Evolutionary conservation across 1,140 invertebrate genomes (phyloP).

Genomic region (Drosophila asahinai): DNA sequence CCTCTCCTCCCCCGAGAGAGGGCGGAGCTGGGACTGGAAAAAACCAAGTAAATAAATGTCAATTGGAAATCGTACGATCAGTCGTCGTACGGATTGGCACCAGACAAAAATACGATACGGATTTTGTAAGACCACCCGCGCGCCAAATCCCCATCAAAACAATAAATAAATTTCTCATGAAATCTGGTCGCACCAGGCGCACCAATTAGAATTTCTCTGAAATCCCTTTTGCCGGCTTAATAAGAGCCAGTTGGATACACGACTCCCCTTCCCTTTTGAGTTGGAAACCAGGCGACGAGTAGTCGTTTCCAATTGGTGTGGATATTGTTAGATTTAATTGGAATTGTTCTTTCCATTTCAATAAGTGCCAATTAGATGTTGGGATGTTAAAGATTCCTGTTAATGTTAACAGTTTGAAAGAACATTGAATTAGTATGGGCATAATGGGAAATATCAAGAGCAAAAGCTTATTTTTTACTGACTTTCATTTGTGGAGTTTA

Average conservation of each 20-base stretch:
- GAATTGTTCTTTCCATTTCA: neutral
- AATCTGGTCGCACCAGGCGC: neutral
- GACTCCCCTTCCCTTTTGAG: neutral
- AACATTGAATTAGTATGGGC: neutral
- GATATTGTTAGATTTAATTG: neutral
- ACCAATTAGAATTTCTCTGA: neutral
- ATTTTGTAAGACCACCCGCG: neutral
- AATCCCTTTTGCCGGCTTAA: neutral
- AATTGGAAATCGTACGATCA: constrained; percentile 17
- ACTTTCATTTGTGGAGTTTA: too few relatives aligned
- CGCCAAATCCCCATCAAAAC: neutral
- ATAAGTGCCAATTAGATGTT: neutral
- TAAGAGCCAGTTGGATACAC: neutral
- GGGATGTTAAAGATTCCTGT: neutral
- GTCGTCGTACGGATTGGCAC: neutral
- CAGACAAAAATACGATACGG: constrained; percentile 3
- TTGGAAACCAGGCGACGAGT: neutral
- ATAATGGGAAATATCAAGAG: neutral
- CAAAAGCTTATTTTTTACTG: too few relatives aligned
- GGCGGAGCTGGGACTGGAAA: constrained; percentile 2
- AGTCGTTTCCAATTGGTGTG: neutral
- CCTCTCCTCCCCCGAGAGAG: neutral
- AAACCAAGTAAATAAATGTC: constrained; percentile 11
- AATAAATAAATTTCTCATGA: neutral
- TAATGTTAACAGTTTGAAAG: neutral